Percentiles rank a stretch among this genome's conserved stretches.
Evolutionary conservation across 35 echinoderm and acorn worm species (phyloP).

Genomic region (Amphiura filiformis): DNA sequence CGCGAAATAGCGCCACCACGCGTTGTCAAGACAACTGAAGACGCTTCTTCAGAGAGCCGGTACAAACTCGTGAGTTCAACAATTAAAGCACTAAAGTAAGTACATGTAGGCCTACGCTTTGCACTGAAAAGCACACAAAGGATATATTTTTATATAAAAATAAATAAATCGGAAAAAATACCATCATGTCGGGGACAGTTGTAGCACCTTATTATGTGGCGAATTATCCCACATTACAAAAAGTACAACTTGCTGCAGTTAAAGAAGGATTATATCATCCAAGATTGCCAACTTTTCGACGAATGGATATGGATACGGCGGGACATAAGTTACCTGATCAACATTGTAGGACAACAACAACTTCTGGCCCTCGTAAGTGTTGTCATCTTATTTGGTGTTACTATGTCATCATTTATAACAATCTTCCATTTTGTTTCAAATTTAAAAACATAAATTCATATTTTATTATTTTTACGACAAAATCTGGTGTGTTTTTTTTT

Average conservation of each 20-base stretch:
- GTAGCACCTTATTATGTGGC: slow-evolving; percentile 51
- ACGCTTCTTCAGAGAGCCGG: background rate
- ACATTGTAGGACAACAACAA: slow-evolving; percentile 92
- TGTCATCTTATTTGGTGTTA: too few species aligned
- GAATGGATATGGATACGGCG: slow-evolving; percentile 98
- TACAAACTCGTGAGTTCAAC: too few species aligned
- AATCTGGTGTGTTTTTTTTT: too few species aligned
- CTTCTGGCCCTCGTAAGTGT: slow-evolving; percentile 76
- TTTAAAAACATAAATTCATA: background rate
- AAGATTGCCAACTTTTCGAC: slow-evolving; percentile 73
- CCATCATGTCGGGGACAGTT: slow-evolving; percentile 8
- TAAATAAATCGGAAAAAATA: slow-evolving; percentile 15
- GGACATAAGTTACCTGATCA: slow-evolving; percentile 89
- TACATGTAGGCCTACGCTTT: too few species aligned
- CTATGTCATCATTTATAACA: too few species aligned
- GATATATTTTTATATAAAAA: background rate
- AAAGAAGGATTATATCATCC: slow-evolving; percentile 98
- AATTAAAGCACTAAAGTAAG: too few species aligned
- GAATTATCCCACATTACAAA: slow-evolving; percentile 48
- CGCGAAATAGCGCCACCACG: background rate
- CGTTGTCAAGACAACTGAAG: background rate
- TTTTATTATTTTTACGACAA: background rate
- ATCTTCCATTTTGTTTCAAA: too few species aligned
- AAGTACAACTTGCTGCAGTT: slow-evolving; percentile 76
- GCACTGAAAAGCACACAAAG: background rate